These are phyloP conservation scores for Lamprotornis superbus DNA, from an alignment of 2,113 vertebrate species.

Conservation along the genomic window DNA sequence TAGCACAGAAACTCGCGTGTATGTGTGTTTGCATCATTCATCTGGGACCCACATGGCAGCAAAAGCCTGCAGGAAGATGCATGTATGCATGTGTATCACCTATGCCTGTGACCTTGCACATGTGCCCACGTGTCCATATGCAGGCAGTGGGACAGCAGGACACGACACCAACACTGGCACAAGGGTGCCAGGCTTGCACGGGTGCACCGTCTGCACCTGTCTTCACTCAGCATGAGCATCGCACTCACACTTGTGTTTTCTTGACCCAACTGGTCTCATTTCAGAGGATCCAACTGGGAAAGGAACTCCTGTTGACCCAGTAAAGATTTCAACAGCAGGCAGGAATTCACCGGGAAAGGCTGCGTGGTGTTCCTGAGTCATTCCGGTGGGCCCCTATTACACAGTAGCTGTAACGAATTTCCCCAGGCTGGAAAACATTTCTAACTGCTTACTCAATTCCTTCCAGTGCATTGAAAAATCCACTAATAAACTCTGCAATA, in stretches of 20 bases:
- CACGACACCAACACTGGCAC: not conserved
- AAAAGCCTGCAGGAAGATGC: not conserved
- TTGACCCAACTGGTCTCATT: not conserved
- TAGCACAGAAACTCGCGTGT: not conserved
- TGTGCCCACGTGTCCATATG: accelerated
- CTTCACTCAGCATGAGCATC: accelerated
- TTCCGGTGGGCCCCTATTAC: not conserved
- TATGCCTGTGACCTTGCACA: too few relatives aligned
- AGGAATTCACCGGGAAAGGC: slow-evolving; percentile 21
- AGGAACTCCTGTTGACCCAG: not conserved
- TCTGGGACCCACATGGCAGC: not conserved
- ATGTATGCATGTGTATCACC: accelerated
- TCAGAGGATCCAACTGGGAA: not conserved
- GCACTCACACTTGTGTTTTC: accelerated
- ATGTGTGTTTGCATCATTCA: not conserved
- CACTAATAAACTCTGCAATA: slow-evolving; percentile 6
- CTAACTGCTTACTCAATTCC: slow-evolving; percentile 48
- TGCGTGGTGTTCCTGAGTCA: not conserved
- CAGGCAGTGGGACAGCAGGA: not conserved
- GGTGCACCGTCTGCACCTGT: accelerated
- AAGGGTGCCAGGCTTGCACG: not conserved
- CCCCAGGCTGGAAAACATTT: slow-evolving; percentile 27
- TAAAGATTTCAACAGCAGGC: not conserved
- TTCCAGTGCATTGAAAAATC: slow-evolving; percentile 29
- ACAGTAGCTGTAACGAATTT: slow-evolving; percentile 22